Base-by-base conservation (phyloP, 2,113 vertebrate genomes). In the Etheostoma spectabile region DNA sequence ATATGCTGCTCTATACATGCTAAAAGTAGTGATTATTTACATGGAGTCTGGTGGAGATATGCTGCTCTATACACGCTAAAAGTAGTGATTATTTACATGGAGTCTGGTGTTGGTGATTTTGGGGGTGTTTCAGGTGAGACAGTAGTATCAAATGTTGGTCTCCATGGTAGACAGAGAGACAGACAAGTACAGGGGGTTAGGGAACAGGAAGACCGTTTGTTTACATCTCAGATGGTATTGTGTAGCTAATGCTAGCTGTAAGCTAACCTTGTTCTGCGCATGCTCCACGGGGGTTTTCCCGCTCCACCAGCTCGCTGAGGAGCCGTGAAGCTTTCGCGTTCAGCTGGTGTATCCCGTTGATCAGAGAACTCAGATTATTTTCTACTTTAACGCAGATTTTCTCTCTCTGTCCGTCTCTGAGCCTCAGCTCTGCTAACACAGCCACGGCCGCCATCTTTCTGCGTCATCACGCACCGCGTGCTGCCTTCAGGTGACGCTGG, bases 301-400 rank as follows among this genome's bases (percentile, higher is more conserved):
- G 83, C 19, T 90, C 86, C 60, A 95, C 92, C 10, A 94, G 86
- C 18, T 89, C 86, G 18, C 79, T 94, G 22, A 96, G 87, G 3
- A 94, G 86, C 8, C 24, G 81, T 0, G 94, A 93, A 0, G 93
- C 79, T 4, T 86, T 86, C 0, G 8, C 4, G 42, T 65, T 62
- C 69, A 87, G 80, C 75, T 93, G 66, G 27, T 87, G 52, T 67
- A 87, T 6, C 21, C 91, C 62, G 4, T 0, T 1, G 12, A 89
- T 88, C 13, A 95, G 19, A 5, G 93, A 92, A 2, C 27, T 65
- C 16, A 95, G 52, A 38, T 74, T 79, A 0, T 81, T 87, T 22
- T 95, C 84, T 0, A 90, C 69, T 22, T 64, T 65, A 1, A 95
- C 80, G 4, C 68, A 8, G 3, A 95, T 65, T 27, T 66, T 78